Percentiles rank a stretch among this genome's conserved stretches.
These are phyloP conservation scores for Oscheius sp. DNA, from an alignment of 1,140 invertebrate species.

Conservation along the genomic window DNA sequence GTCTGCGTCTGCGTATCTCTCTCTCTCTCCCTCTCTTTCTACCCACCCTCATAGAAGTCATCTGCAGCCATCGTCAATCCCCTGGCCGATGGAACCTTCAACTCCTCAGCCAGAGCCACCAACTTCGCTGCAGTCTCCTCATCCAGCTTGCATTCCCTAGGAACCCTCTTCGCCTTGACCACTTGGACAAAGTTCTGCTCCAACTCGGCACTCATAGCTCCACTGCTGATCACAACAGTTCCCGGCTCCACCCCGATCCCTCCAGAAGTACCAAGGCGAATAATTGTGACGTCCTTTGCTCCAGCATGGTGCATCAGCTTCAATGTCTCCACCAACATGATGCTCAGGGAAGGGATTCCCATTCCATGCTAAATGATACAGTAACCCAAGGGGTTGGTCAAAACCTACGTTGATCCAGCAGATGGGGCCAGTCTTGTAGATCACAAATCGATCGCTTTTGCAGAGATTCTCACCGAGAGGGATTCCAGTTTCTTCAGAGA, in stretches of 20 bases:
- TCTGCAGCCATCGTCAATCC: conserved; percentile 93
- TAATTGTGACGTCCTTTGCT: conserved; percentile 80
- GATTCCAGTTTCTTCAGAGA: conserved; percentile 80
- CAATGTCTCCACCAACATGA: conserved; percentile 87
- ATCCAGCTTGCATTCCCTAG: conserved; percentile 79
- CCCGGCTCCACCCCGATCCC: conserved; percentile 71
- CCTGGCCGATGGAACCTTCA: conserved; percentile 69
- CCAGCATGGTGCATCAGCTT: conserved; percentile 85
- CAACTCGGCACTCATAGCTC: conserved; percentile 50
- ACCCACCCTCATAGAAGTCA: conserved; percentile 90
- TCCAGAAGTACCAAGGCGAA: conserved; percentile 88
- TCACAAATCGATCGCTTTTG: conserved; percentile 86
- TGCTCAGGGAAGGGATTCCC: conserved; percentile 85
- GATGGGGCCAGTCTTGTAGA: conserved; percentile 95
- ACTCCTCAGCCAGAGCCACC: conserved; percentile 68
- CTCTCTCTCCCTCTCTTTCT: too few species aligned
- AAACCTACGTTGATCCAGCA: conserved; percentile 82
- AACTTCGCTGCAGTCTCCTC: conserved; percentile 75
- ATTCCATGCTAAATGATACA: conserved; percentile 76
- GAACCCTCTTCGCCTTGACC: conserved; percentile 78
- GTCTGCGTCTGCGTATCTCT: too few species aligned
- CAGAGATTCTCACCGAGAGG: conserved; percentile 87
- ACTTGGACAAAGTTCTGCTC: conserved; percentile 68
- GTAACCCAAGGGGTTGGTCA: neutral
- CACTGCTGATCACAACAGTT: conserved; percentile 54